Conservation (phyloP, 2,113 vertebrate genomes). For the Chionodraco myersi region DNA sequence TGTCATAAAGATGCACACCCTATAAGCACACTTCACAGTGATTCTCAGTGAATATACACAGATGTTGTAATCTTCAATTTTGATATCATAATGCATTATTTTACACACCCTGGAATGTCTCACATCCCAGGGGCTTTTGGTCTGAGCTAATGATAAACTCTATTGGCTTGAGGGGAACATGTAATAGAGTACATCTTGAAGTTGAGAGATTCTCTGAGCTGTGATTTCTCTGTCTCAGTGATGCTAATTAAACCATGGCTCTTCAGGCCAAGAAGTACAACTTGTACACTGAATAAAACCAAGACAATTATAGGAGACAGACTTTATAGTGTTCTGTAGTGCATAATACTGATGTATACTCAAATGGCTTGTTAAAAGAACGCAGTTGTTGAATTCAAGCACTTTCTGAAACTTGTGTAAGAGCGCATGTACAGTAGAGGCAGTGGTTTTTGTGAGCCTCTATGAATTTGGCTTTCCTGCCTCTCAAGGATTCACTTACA, state of each 20-base stretch:
- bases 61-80: conserved; percentile 14
- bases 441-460: conserved; percentile 48
- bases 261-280: conserved; percentile 75
- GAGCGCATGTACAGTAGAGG: conserved; percentile 46
- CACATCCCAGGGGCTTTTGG: conserved; percentile 16
- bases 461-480: conserved; percentile 56
- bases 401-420: conserved; percentile 60
- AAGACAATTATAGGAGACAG: conserved; percentile 64
- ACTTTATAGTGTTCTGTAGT: conserved; percentile 57
- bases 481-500: conserved; percentile 80
- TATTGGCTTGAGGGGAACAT: conserved; percentile 55
- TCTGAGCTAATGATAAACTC: conserved; percentile 39
- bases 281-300: conserved; percentile 60
- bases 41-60: conserved; percentile 2
- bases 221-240: conserved; percentile 76
- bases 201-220: conserved; percentile 73
- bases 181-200: conserved; percentile 77
- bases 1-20: background rate
- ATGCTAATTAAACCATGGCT: conserved; percentile 84
- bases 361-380: conserved; percentile 69
- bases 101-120: conserved; percentile 27
- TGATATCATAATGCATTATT: conserved; percentile 25
- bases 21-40: background rate
- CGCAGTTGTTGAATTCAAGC: conserved; percentile 47
- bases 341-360: conserved; percentile 72